Evolutionary conservation across 2,113 vertebrate genomes (phyloP), one percentile per base, ranked within the genome.

Genomic region (Eulemur macaco): DNA sequence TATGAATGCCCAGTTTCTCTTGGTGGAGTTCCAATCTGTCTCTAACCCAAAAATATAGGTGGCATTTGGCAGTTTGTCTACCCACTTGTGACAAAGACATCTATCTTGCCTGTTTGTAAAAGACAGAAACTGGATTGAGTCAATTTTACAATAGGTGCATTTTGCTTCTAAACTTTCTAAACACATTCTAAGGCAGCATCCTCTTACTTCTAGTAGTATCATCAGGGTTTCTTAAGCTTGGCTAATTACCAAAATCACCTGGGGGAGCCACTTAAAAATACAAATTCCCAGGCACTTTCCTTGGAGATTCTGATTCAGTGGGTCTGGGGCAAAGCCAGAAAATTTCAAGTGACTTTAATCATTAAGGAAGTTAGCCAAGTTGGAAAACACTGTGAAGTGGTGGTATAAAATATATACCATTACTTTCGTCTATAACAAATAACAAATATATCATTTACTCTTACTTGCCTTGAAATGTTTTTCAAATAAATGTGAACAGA

Each of bases 1-100:
- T 86, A 86, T 27, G 37, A 97, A 85, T 98, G 93, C 96, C 95
- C 91, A 97, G 96, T 98, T 97, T 98, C 93, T 95, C 86, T 97
- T 97, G 97, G 97, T 97, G 56, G 92, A 91, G n/a, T 92, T 98
- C 97, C 98, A 98, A 88, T 83, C 86, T 98, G 97, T 96, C 97
- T 97, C 54, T 96, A 92, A 96, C 96, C 96, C 96, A 98, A 96
- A 98, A 97, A 96, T 97, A 97, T 97, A 98, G 95, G 96, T 97
- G 84, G 89, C 91, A 77, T 95, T 98, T 97, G 97, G 97, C 97
- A 95, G 84, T 95, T 85, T 90, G 91, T 92, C 86, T 89, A 42
- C 52, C 10, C 78, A 81, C 94, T 93, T 96, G 85, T 91, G 71
- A 97, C 94, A 97, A 82, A 94, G 77, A 80, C 86, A 95, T 96